These are phyloP conservation scores for Hormaphis cornu DNA, from an alignment of 1,140 invertebrate genomes.

Conservation along the genomic window DNA sequence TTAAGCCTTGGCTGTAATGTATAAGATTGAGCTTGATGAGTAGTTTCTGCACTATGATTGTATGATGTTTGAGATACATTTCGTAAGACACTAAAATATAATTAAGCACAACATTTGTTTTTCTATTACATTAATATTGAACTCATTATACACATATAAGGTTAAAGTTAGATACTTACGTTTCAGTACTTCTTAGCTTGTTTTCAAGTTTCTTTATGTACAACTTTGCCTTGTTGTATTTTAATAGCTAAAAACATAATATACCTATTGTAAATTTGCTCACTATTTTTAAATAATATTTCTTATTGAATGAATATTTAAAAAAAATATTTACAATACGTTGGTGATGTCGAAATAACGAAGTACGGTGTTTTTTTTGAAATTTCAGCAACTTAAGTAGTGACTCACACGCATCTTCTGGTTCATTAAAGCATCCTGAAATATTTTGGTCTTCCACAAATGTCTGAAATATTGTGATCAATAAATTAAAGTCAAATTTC, in stretches of 20 bases:
- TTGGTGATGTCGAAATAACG: background rate
- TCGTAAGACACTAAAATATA: no score
- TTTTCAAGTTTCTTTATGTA: constrained; percentile 15
- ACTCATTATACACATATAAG: background rate
- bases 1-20: no score
- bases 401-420: background rate
- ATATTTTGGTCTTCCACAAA: background rate
- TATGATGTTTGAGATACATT: no score
- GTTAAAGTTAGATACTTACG: background rate
- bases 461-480: background rate
- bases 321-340: background rate
- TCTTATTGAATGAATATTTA: no score
- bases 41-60: background rate
- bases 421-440: background rate
- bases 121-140: background rate
- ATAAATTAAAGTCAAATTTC: no score
- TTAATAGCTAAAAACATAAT: constrained; percentile 1
- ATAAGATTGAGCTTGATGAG: no score
- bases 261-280: background rate
- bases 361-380: constrained; percentile 1
- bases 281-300: no score
- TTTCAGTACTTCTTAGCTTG: background rate
- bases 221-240: constrained; percentile 4
- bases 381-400: background rate
- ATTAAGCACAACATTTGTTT: no score